A percentile compares a stretch with the other conserved stretches of the same genome.
Conservation (phyloP, 2,113 vertebrate genomes). For the Deroptyus accipitrinus region DNA sequence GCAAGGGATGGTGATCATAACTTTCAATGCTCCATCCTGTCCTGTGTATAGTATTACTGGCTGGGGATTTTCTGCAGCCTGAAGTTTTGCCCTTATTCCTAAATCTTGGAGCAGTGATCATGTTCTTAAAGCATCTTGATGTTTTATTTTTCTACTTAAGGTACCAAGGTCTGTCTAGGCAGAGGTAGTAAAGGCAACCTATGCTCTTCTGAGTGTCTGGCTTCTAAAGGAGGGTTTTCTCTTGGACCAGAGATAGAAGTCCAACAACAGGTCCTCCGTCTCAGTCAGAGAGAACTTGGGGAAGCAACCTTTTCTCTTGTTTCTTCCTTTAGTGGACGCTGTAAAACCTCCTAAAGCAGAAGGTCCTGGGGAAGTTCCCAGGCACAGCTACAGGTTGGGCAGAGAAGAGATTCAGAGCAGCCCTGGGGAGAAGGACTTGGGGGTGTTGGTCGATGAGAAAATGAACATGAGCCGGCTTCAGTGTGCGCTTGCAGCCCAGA, state of each 20-base stretch:
- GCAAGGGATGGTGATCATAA: not conserved
- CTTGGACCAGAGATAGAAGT: not conserved
- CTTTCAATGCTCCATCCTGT: not conserved
- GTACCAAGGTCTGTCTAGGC: not conserved
- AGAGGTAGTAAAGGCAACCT: not conserved
- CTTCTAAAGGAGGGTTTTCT: not conserved
- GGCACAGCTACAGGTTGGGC: too few relatives aligned
- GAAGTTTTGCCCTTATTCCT: not conserved
- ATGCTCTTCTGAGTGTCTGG: not conserved
- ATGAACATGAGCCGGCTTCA: too few relatives aligned
- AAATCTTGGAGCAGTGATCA: not conserved
- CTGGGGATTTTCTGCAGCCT: not conserved
- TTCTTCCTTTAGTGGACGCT: not conserved
- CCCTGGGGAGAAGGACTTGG: too few relatives aligned
- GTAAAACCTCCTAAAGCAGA: not conserved
- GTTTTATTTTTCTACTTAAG: not conserved
- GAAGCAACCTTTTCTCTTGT: not conserved
- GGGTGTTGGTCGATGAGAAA: too few relatives aligned
- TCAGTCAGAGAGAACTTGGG: not conserved
- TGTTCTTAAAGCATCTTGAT: not conserved
- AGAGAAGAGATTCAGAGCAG: too few relatives aligned
- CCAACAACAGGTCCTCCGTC: not conserved
- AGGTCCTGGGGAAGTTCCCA: not conserved
- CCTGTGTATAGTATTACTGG: not conserved
- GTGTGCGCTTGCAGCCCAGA: too few relatives aligned